These are phyloP conservation scores for Antitype chi DNA, from an alignment of 2,888 invertebrate genomes.

Conservation along the genomic window DNA sequence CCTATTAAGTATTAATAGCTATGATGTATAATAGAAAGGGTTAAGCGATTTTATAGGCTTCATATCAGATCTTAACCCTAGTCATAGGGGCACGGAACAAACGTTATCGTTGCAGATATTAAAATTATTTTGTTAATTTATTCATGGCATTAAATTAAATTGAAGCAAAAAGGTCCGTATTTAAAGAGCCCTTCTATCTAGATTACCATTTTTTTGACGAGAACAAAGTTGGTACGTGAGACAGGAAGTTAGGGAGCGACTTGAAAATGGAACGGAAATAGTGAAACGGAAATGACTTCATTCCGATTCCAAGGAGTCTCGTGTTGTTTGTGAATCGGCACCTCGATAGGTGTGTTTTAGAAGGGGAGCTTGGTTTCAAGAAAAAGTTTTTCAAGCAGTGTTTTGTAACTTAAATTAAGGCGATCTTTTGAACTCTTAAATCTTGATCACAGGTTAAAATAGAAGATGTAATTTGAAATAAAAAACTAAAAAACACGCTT, in stretches of 20 bases:
- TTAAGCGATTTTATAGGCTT: slow-evolving; percentile 69
- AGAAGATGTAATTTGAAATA: not conserved
- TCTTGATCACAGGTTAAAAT: not conserved
- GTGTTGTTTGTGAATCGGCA: slow-evolving; percentile 60
- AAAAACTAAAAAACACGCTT: too few species aligned
- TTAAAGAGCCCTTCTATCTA: slow-evolving; percentile 51
- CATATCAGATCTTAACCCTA: slow-evolving; percentile 72
- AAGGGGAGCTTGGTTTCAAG: slow-evolving; percentile 23
- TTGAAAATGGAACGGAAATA: slow-evolving; percentile 76
- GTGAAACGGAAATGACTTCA: slow-evolving; percentile 76
- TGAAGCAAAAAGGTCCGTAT: slow-evolving; percentile 31
- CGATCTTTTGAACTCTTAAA: not conserved
- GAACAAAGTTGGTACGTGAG: slow-evolving; percentile 59
- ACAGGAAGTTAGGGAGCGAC: slow-evolving; percentile 69
- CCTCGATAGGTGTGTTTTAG: slow-evolving; percentile 55
- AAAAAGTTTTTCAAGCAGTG: slow-evolving; percentile 22
- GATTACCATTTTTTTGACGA: slow-evolving; percentile 62
- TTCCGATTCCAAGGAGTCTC: slow-evolving; percentile 67
- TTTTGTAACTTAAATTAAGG: slow-evolving; percentile 13
- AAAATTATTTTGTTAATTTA: slow-evolving; percentile 56
- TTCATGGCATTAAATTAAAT: slow-evolving; percentile 42
- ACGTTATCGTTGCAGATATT: slow-evolving; percentile 33
- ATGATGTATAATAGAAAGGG: slow-evolving; percentile 74
- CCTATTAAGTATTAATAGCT: slow-evolving; percentile 80
- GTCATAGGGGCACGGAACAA: slow-evolving; percentile 55